These are phyloP conservation scores for Rhamphomyia laevipes DNA, from an alignment of 2,888 invertebrate species.

Conservation along the genomic window DNA sequence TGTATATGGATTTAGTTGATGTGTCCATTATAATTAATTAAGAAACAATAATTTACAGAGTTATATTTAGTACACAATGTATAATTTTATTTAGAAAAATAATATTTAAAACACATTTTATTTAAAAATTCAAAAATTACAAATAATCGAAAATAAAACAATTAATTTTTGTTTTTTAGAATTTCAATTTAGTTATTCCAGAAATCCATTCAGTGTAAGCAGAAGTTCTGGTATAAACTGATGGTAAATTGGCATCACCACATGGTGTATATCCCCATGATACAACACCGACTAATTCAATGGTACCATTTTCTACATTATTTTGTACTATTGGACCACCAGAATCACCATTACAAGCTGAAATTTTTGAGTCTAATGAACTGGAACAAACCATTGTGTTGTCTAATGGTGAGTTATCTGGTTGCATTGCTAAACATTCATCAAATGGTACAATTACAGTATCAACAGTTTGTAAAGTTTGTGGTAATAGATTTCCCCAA, in stretches of 20 bases:
- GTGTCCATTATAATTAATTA: no score
- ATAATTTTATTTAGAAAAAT: no score
- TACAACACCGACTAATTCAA: conserved; percentile 37
- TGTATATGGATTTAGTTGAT: no score
- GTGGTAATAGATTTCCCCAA: conserved; percentile 16
- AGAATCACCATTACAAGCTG: conserved; percentile 39
- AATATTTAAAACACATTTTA: no score
- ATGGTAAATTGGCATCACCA: conserved; percentile 32
- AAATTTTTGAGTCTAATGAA: conserved; percentile 32
- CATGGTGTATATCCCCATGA: conserved; percentile 43
- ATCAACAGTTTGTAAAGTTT: conserved; percentile 25
- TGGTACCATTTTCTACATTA: conserved; percentile 1
- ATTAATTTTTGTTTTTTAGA: no score
- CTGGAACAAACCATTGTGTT: conserved; percentile 38
- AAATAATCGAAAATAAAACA: no score
- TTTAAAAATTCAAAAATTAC: no score
- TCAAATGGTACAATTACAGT: conserved; percentile 24
- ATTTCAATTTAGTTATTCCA: not conserved
- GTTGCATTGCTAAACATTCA: conserved; percentile 21
- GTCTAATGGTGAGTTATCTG: conserved; percentile 24
- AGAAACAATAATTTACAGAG: no score
- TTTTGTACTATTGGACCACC: conserved; percentile 32
- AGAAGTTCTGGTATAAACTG: conserved; percentile 38
- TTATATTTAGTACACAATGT: no score
- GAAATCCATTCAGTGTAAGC: conserved; percentile 33